These are phyloP conservation scores for Acleris emargana DNA, from an alignment of 2,888 invertebrate species.

Conservation along the genomic window DNA sequence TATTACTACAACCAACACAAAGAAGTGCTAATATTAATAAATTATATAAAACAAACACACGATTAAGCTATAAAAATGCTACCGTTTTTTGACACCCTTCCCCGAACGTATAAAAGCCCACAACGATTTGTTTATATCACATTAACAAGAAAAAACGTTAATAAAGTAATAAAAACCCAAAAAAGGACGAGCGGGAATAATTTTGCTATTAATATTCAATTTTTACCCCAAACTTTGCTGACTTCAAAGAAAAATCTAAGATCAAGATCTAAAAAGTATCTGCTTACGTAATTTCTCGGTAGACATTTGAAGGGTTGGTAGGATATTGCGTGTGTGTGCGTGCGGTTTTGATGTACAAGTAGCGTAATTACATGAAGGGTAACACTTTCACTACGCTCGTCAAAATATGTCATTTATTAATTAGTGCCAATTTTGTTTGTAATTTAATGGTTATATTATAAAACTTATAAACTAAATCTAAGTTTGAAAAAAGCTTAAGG, in stretches of 20 bases:
- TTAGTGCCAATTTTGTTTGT: too few relatives aligned
- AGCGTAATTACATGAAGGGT: constrained; percentile 26
- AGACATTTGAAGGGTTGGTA: constrained; percentile 60
- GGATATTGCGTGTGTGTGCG: constrained; percentile 23
- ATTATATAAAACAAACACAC: constrained; percentile 66
- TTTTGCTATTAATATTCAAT: constrained; percentile 84
- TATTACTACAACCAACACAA: constrained; percentile 50
- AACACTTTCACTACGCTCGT: constrained; percentile 17
- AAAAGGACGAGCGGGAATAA: constrained; percentile 68
- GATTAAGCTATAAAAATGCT: constrained; percentile 80
- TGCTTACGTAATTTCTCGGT: constrained; percentile 73
- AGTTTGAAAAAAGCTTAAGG: too few relatives aligned
- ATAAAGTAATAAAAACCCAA: constrained; percentile 80
- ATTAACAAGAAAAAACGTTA: constrained; percentile 74
- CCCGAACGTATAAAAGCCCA: constrained; percentile 66
- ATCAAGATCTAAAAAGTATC: constrained; percentile 73
- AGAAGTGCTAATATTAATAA: constrained; percentile 55
- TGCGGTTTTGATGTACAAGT: constrained; percentile 29
- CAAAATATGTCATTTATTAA: not conserved
- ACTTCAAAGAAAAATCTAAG: constrained; percentile 81
- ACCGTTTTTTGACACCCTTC: constrained; percentile 82
- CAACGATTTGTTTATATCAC: constrained; percentile 78
- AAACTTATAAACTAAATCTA: too few relatives aligned
- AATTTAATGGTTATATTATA: too few relatives aligned
- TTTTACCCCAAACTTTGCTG: constrained; percentile 71